Evolutionary conservation across 2,113 vertebrate genomes (phyloP), one percentile per base, ranked within the genome.

Genomic region (Pseudopipra pipra): DNA sequence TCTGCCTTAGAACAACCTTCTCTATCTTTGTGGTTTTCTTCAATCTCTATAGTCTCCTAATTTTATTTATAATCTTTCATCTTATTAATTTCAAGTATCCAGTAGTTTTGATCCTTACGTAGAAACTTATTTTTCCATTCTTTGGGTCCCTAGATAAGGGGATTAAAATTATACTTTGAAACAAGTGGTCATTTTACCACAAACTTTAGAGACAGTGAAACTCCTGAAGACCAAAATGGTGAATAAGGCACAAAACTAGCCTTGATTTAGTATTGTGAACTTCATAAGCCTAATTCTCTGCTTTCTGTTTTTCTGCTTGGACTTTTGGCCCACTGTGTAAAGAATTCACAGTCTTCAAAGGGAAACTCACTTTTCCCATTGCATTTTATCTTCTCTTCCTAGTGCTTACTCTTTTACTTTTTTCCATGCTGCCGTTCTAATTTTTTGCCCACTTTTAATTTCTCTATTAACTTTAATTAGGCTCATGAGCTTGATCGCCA

Each of bases 381-480:
- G 71, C 49, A 93, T 96, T 97, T 86, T 85, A 56, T 96, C 73
- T 95, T 80, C 21, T 84, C 76, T 72, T 94, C n/a, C 30, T 68
- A 43, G 8, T 28, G 9, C 20, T 73, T 71, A 11, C 75, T 61
- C 67, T 80, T 35, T 21, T 80, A 59, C 74, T 78, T 21, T 49
- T 87, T 51, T 19, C 43, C 52, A 33, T 1, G 18, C 35, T 63
- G n/a, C 82, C 1, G 1, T 95, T 93, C 80, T 63, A 80, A 71
- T 93, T 93, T 95, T 96, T 47, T 91, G 3, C 87, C 83, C 91
- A 91, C 91, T 97, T 96, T 94, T 96, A 95, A 97, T 97, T 97
- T 97, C 93, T 97, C 87, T 97, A 86, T 96, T 98, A 96, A 95
- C 90, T 96, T 97, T 97, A 97, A 98, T 98, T 97, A 97, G 86